phyloP scores from a whole-genome alignment of 2,888 invertebrate genomes.

The Autographa pulchrina region DNA sequence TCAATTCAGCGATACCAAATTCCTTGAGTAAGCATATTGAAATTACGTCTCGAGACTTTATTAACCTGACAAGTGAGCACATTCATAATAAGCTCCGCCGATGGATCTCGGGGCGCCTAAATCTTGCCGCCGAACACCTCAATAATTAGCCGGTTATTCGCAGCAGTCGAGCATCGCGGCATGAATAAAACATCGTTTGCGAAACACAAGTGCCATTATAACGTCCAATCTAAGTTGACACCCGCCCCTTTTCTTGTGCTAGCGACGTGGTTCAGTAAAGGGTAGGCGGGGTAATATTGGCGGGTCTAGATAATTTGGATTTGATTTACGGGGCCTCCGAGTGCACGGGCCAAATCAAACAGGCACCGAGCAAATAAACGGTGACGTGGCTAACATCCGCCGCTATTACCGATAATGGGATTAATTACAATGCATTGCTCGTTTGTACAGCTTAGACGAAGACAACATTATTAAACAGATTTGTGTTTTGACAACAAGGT shows the following conservation, averaged over 20 bases:
- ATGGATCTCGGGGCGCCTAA: constrained; percentile 65
- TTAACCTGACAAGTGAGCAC: constrained; percentile 74
- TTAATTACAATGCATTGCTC: constrained; percentile 75
- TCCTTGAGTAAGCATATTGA: constrained; percentile 54
- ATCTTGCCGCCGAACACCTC: constrained; percentile 79
- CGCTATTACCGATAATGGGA: constrained; percentile 74
- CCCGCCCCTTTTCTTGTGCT: constrained; percentile 44
- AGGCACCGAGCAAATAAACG: constrained; percentile 71
- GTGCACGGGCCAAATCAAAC: constrained; percentile 75
- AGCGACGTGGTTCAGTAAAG: constrained; percentile 29
- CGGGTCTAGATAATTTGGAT: constrained; percentile 64
- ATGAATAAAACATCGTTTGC: constrained; percentile 87
- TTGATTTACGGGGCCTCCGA: constrained; percentile 68
- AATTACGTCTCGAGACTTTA: constrained; percentile 60
- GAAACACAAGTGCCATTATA: constrained; percentile 78
- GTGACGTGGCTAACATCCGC: constrained; percentile 76
- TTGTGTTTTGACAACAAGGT: background rate
- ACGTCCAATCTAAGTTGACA: constrained; percentile 66
- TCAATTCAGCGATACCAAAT: constrained; percentile 51
- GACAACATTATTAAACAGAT: constrained; percentile 24
- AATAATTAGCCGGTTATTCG: constrained; percentile 86
- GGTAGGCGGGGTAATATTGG: constrained; percentile 40
- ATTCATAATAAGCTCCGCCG: constrained; percentile 65
- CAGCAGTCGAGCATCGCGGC: constrained; percentile 78
- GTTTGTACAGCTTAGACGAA: constrained; percentile 41